Percentiles rank a stretch among this genome's conserved stretches.
Evolutionary conservation across 1,140 invertebrate species (phyloP).

Genomic region (Drosophila suzukii): DNA sequence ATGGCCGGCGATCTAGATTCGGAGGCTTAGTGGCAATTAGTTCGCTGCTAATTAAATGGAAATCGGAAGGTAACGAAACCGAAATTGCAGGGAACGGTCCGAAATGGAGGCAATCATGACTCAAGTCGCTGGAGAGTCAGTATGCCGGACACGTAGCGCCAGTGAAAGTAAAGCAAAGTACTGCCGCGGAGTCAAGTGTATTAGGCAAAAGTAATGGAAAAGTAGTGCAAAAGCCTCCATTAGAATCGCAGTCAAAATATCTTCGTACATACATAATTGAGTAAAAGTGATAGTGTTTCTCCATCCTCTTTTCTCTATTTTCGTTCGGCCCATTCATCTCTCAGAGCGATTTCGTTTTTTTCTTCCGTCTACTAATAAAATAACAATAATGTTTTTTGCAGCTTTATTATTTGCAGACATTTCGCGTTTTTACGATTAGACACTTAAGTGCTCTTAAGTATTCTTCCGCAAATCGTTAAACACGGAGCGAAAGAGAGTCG

Average conservation of each 20-base stretch:
- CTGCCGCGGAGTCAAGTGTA: conserved; percentile 42
- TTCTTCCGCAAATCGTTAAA: conserved; percentile 77
- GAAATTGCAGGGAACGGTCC: conserved; percentile 51
- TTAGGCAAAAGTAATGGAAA: conserved; percentile 38
- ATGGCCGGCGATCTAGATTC: conserved; percentile 49
- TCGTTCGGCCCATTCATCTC: conserved; percentile 29
- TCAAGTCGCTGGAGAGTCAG: conserved; percentile 28
- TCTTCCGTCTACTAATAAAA: conserved; percentile 52
- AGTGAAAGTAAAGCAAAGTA: conserved; percentile 68
- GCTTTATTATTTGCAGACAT: conserved; percentile 76
- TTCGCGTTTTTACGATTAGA: conserved; percentile 72
- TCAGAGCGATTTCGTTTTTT: conserved; percentile 68
- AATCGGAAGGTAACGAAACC: conserved; percentile 59
- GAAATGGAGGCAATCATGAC: conserved; percentile 18
- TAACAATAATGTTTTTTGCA: conserved; percentile 50
- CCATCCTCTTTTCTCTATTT: conserved; percentile 46
- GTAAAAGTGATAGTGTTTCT: conserved; percentile 77
- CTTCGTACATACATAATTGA: conserved; percentile 62
- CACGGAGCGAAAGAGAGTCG: conserved; percentile 8
- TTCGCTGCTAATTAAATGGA: conserved; percentile 69
- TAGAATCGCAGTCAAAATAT: conserved; percentile 66
- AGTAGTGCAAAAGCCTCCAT: conserved; percentile 58
- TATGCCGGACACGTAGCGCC: conserved; percentile 51
- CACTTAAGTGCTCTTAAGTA: conserved; percentile 71
- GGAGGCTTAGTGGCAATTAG: conserved; percentile 63